A percentile compares a stretch with the other conserved stretches of the same genome.
These are phyloP conservation scores for Ianthella basta DNA, from an alignment of 37 sponge, comb jelly and placozoan species.

Conservation along the genomic window DNA sequence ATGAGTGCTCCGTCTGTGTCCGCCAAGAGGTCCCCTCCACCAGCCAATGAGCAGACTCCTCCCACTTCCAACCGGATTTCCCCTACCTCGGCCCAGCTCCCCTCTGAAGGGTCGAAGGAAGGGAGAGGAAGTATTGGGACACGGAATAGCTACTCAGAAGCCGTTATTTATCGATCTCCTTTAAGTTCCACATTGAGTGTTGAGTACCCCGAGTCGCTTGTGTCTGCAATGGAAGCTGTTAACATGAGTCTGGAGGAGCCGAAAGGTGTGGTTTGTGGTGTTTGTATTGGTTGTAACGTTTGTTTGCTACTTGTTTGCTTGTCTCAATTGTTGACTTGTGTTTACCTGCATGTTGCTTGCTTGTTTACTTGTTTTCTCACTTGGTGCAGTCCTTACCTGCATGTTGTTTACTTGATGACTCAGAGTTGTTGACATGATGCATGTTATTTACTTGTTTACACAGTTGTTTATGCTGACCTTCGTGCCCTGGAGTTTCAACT, in stretches of 20 bases:
- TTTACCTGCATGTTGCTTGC: no score
- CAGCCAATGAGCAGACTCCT: no score
- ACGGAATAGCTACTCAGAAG: not conserved
- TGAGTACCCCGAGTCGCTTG: conserved; percentile 19
- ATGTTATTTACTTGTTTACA: not conserved
- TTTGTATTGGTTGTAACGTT: not conserved
- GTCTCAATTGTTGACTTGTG: not conserved
- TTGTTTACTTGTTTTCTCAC: no score
- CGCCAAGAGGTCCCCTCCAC: no score
- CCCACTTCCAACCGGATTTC: not conserved
- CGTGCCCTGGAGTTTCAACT: conserved; percentile 48
- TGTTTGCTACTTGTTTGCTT: no score
- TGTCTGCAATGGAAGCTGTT: conserved; percentile 55
- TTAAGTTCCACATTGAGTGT: not conserved
- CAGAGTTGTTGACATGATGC: no score
- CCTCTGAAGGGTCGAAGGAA: not conserved
- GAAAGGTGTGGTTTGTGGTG: conserved; percentile 31
- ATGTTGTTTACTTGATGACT: no score
- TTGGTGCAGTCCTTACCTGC: no score
- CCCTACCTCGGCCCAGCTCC: not conserved
- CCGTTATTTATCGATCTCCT: not conserved
- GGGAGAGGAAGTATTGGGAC: not conserved
- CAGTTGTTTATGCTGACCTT: conserved; percentile 44
- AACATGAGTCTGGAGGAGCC: conserved; percentile 51
- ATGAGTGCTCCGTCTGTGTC: no score